Evolutionary conservation across 2,113 vertebrate genomes (phyloP).

Genomic region (Chaenogobius annularis): DNA sequence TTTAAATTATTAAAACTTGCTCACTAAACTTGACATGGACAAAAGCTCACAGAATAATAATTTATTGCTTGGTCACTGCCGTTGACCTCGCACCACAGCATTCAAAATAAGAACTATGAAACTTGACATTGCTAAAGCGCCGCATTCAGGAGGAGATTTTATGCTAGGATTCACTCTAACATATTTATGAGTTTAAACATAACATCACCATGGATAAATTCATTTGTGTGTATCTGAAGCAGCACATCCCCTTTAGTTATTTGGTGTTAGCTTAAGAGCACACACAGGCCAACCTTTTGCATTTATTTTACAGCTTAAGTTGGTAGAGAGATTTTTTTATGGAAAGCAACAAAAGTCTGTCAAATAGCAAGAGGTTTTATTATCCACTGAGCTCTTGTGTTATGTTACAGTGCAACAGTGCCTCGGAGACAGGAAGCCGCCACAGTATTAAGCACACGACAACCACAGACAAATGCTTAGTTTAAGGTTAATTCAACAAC

Average conservation of each 20-base stretch:
- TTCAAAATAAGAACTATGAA: conserved; percentile 41
- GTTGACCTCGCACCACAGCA: conserved; percentile 25
- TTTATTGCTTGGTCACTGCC: conserved; percentile 29
- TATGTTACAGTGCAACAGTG: conserved; percentile 15
- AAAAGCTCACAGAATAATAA: conserved; percentile 35
- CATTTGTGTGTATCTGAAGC: conserved; percentile 21
- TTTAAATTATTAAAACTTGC: conserved; percentile 17
- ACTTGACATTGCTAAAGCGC: conserved; percentile 38
- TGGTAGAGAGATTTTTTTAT: conserved; percentile 9
- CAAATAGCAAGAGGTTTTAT: conserved; percentile 24
- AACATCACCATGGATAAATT: conserved; percentile 18
- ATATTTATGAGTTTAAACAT: conserved; percentile 38
- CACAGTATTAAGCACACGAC: conserved; percentile 14
- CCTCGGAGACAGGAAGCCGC: conserved; percentile 38
- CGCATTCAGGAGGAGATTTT: conserved; percentile 26
- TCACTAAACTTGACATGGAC: conserved; percentile 29
- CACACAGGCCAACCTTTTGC: conserved; percentile 15
- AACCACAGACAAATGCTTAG: conserved; percentile 31
- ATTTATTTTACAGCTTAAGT: conserved; percentile 21
- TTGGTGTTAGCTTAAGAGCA: conserved; percentile 18
- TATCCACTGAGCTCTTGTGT: conserved; percentile 28
- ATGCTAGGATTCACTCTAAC: conserved; percentile 17
- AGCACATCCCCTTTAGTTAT: conserved; percentile 8
- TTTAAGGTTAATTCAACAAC: conserved; percentile 20
- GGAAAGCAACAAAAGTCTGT: conserved; percentile 34